Evolutionary conservation across 1,140 invertebrate genomes (phyloP).

Genomic region (Macrobrachium rosenbergii): DNA sequence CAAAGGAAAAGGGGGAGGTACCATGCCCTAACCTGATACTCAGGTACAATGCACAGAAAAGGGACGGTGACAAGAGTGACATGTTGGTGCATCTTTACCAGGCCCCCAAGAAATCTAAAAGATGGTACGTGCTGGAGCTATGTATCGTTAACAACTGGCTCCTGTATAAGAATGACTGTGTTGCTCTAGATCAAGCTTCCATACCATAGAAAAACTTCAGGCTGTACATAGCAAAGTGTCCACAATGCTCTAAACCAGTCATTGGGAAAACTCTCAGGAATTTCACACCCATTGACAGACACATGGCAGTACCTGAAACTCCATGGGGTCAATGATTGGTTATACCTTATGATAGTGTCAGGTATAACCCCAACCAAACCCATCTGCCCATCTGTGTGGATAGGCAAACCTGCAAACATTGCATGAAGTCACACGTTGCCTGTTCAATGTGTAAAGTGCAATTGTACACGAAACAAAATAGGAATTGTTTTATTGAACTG

Average conservation of each 20-base stretch:
- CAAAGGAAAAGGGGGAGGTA: conserved; percentile 44
- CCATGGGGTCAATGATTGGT: conserved; percentile 12
- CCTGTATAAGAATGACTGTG: conserved; percentile 27
- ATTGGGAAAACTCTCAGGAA: background rate
- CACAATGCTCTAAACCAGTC: conserved; percentile 7
- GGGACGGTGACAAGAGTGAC: conserved; percentile 49
- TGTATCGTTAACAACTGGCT: conserved; percentile 19
- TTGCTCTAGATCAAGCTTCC: background rate
- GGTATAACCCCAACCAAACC: conserved; percentile 6
- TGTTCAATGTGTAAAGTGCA: conserved; percentile 35
- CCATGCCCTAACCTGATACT: conserved; percentile 39
- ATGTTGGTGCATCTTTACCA: conserved; percentile 40
- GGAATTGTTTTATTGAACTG: conserved; percentile 35
- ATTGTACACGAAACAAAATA: conserved; percentile 14
- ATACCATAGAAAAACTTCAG: conserved; percentile 22
- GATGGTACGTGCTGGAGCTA: conserved; percentile 45
- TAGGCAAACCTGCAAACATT: conserved; percentile 40
- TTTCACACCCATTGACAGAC: background rate
- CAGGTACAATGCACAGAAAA: conserved; percentile 32
- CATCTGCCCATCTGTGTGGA: conserved; percentile 14
- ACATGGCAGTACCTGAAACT: background rate
- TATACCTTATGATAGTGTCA: background rate
- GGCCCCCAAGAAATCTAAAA: conserved; percentile 28
- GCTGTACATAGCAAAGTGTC: conserved; percentile 19
- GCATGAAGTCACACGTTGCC: conserved; percentile 23